Conservation (phyloP, 2,888 invertebrate species). For the Eugnorisma glareosa region DNA sequence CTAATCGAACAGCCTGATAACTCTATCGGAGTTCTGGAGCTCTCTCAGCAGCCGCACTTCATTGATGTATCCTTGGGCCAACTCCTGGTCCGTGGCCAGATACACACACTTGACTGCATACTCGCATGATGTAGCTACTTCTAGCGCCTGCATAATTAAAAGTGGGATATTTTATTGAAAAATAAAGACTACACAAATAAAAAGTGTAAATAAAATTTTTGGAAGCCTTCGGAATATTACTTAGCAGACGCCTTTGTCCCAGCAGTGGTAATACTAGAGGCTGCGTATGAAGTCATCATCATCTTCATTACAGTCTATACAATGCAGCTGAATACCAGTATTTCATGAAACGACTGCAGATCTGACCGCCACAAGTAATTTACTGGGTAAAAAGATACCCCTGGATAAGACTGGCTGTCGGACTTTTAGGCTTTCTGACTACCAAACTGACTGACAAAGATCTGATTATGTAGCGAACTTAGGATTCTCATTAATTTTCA, state of each 20-base stretch:
- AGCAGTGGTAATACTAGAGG: background rate
- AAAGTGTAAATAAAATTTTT: background rate
- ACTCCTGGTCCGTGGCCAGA: conserved; percentile 93
- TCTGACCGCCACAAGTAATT: background rate
- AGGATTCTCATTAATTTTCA: too few relatives aligned
- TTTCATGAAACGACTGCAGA: background rate
- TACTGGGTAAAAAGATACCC: background rate
- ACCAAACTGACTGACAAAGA: background rate
- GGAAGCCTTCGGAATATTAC: too few relatives aligned
- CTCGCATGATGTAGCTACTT: conserved; percentile 89
- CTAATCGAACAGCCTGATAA: conserved; percentile 97
- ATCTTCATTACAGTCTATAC: background rate
- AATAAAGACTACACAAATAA: background rate
- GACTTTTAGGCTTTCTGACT: background rate
- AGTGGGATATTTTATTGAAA: background rate
- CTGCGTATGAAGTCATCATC: background rate
- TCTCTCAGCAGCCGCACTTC: conserved; percentile 96
- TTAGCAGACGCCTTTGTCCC: too few relatives aligned
- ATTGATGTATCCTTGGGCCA: conserved; percentile 95
- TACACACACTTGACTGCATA: conserved; percentile 96
- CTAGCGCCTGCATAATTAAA: conserved; percentile 89
- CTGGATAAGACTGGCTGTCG: background rate
- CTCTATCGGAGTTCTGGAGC: conserved; percentile 95
- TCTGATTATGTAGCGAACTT: too few relatives aligned
- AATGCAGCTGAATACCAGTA: background rate